Percentiles rank a stretch among this genome's conserved stretches.
Evolutionary conservation across 2,113 vertebrate species (phyloP).

Genomic region (Piprites chloris): DNA sequence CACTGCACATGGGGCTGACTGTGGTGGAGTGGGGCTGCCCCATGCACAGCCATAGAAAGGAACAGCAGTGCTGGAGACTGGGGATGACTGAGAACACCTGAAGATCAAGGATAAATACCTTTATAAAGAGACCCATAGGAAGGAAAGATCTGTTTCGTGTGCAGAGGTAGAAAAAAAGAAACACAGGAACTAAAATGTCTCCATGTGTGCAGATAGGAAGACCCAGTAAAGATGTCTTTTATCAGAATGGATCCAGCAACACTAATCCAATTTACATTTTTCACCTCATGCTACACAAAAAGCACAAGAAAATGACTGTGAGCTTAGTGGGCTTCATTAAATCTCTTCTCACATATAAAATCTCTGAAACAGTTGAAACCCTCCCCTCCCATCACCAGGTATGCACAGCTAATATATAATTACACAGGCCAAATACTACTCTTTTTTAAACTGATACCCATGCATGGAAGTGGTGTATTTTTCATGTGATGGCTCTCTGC

Average conservation of each 20-base stretch:
- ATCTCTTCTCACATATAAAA: conserved; percentile 6
- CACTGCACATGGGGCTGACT: background rate
- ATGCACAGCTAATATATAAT: background rate
- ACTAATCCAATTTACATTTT: background rate
- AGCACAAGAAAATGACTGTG: background rate
- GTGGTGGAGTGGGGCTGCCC: background rate
- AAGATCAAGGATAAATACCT: background rate
- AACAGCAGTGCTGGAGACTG: background rate
- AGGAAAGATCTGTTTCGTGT: background rate
- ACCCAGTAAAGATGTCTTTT: background rate
- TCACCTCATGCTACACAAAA: background rate
- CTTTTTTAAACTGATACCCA: background rate
- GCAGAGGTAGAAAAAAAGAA: background rate
- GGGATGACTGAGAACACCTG: background rate
- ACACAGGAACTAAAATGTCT: background rate
- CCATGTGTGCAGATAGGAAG: background rate
- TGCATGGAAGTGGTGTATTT: background rate
- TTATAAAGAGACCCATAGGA: background rate
- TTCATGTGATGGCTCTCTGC: background rate
- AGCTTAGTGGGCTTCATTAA: background rate
- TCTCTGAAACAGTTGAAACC: background rate
- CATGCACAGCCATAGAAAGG: background rate
- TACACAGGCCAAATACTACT: background rate
- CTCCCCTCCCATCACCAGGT: background rate
- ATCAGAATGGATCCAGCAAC: background rate